Base-by-base conservation (phyloP, 2,888 invertebrate species). In the Maniola hyperantus region DNA sequence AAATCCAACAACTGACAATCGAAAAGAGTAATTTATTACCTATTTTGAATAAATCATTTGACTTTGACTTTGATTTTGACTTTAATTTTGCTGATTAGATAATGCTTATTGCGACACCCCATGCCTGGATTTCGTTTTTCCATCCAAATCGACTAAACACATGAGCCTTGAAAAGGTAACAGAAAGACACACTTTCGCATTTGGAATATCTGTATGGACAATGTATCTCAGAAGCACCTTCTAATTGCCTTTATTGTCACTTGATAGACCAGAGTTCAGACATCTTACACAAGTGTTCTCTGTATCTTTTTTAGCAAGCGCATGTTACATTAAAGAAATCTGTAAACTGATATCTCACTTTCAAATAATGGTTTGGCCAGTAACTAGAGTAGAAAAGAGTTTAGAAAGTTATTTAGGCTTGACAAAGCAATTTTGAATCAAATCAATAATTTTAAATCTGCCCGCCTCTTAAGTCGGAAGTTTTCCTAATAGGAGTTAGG, bases 251-350 rank as follows among this genome's bases (percentile, higher is more conserved):
- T 57, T 57, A 42, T 26, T 39, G 57, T 42, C 42, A 42, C 18
- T 39, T 44, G 42, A 42, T 42, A 33, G 26, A 34, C n/a, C 2
- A 15, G n/a, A 46, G 33, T 15, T 15, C 33, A 46, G 26, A 15
- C 26, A 26, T 26, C 26, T 26, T 26, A 26, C n/a, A n/a, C 33
- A 46, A 59, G 26, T 46, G 13, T 20, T 54, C 54, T 42, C 39
- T 0, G n/a, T n/a, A n/a, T n/a, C n/a, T 6, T 58, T 42, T 58
- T 44, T 26, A 44, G 18, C 13, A 46, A 44, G 59, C 59, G 33
- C 44, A 59, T 59, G 50, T 50, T 39, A 60, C 36, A 18, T 60
- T n/a, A 1, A 46, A 15, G 34, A 59, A 48, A 46, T 48, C 20
- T 7, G 18, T 50, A 39, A 50, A n/a, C 1, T 33, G 26, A 60